Conservation (phyloP, 2,113 vertebrate genomes). For the Scartelaos histophorus region DNA sequence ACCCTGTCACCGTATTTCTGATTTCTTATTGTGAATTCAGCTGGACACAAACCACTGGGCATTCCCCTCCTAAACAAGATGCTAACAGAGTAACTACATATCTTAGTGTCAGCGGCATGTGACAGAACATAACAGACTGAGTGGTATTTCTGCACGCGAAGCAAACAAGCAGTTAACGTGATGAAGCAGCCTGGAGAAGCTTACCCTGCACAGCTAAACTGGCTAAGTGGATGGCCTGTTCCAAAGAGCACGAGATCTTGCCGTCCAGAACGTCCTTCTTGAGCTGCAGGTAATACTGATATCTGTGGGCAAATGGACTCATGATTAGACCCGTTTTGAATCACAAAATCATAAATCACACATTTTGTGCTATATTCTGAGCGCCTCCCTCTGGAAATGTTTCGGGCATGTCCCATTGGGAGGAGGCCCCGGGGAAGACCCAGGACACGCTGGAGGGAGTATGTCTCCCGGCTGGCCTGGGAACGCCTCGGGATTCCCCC, state of each 20-base stretch:
- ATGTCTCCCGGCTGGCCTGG: too few species aligned
- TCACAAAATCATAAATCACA: neutral
- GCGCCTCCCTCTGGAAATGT: too few species aligned
- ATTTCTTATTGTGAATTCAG: too few species aligned
- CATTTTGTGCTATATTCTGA: too few species aligned
- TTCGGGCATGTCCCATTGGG: too few species aligned
- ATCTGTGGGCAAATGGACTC: constrained; percentile 71
- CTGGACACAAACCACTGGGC: neutral
- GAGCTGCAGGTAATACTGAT: constrained; percentile 98
- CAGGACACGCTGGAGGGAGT: too few species aligned
- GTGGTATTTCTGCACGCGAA: neutral
- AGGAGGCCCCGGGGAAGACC: too few species aligned
- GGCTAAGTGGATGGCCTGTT: constrained; percentile 92
- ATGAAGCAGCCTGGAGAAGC: neutral
- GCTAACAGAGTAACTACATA: neutral
- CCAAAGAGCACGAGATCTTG: constrained; percentile 89
- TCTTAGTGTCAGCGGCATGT: neutral
- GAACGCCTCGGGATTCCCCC: too few species aligned
- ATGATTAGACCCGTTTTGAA: neutral
- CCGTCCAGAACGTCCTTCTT: constrained; percentile 98
- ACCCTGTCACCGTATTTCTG: too few species aligned
- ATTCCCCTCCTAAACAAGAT: neutral
- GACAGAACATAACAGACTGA: neutral
- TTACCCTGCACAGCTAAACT: constrained; percentile 97
- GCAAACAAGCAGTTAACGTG: neutral